Percentiles rank a stretch among this genome's conserved stretches.
These are phyloP conservation scores for Pseudococcus longispinus DNA, from an alignment of 2,888 invertebrate genomes.

Conservation along the genomic window DNA sequence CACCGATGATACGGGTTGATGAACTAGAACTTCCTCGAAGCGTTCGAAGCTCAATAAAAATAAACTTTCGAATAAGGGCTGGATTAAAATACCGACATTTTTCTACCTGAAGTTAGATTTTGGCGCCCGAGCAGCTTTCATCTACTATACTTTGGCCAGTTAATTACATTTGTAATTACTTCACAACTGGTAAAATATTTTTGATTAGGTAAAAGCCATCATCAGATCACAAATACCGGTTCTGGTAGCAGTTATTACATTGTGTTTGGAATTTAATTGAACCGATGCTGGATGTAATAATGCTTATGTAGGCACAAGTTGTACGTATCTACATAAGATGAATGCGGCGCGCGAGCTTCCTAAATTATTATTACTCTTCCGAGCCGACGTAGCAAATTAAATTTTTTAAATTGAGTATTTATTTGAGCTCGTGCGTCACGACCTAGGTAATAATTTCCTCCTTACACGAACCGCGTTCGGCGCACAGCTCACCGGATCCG, in stretches of 20 bases:
- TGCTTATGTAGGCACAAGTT: background rate
- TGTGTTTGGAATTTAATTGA: conserved; percentile 17
- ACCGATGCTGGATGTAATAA: background rate
- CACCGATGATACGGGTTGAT: conserved; percentile 1
- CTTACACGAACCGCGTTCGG: background rate
- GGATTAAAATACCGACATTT: background rate
- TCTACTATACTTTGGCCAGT: background rate
- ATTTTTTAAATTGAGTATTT: conserved; percentile 32
- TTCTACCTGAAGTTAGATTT: background rate
- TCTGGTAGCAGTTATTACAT: background rate
- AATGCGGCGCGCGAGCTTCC: conserved; percentile 5
- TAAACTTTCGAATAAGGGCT: background rate
- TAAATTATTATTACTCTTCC: conserved; percentile 9
- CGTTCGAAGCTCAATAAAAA: background rate
- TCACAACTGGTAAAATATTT: background rate
- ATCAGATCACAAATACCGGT: background rate
- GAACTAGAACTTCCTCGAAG: background rate
- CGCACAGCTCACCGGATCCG: background rate
- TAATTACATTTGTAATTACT: conserved; percentile 4
- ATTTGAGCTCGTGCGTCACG: conserved; percentile 39
- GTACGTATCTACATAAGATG: background rate
- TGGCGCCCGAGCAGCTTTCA: background rate
- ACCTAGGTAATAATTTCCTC: conserved; percentile 35
- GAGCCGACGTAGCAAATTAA: background rate
- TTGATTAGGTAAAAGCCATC: background rate